Conservation (phyloP, 2,113 vertebrate species). For the Eonycteris spelaea region DNA sequence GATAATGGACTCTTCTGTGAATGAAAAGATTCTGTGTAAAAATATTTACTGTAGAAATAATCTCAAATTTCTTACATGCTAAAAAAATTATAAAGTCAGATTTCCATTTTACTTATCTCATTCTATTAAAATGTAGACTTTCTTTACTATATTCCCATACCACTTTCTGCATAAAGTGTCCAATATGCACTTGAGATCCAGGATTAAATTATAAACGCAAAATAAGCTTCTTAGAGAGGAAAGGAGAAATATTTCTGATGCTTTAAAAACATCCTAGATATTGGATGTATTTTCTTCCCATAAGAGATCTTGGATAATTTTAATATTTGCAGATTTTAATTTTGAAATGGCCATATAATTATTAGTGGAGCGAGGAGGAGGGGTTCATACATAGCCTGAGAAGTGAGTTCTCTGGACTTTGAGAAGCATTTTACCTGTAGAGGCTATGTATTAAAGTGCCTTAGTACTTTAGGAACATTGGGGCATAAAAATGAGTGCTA, state of each 20-base stretch:
- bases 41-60: not conserved
- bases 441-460: not conserved
- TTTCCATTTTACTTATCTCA: not conserved
- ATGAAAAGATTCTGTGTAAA: not conserved
- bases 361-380: too few relatives aligned
- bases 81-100: not conserved
- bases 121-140: not conserved
- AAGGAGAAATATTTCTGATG: not conserved
- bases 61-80: not conserved
- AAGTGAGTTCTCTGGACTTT: not conserved
- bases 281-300: not conserved
- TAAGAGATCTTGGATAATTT: not conserved
- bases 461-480: not conserved
- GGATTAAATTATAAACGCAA: not conserved
- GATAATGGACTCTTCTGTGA: not conserved
- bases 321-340: not conserved
- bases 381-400: not conserved
- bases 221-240: not conserved
- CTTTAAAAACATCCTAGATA: not conserved
- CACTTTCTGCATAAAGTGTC: not conserved
- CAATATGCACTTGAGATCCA: not conserved
- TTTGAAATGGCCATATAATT: not conserved
- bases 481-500: not conserved
- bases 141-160: not conserved
- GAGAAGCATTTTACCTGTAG: not conserved